These are phyloP conservation scores for Lytechinus pictus DNA, from an alignment of 35 echinoderm and acorn worm species.

Conservation along the genomic window DNA sequence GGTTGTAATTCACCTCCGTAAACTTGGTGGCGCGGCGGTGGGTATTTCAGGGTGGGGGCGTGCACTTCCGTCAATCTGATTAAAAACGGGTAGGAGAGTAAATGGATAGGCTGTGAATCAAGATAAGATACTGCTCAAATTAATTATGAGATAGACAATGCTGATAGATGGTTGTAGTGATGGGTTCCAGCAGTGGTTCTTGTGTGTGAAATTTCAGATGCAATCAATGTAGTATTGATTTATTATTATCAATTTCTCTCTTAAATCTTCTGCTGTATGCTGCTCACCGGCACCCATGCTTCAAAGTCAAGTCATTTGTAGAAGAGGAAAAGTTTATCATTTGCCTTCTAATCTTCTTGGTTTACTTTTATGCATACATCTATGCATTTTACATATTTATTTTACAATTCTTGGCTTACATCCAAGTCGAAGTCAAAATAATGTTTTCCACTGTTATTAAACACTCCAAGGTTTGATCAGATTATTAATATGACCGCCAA, in stretches of 20 bases:
- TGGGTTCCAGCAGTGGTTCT: neutral
- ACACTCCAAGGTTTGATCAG: neutral
- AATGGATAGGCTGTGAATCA: constrained; percentile 1
- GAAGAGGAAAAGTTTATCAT: neutral
- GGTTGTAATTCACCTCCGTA: constrained; percentile 10
- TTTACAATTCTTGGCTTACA: neutral
- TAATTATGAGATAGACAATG: neutral
- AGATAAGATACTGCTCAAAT: neutral
- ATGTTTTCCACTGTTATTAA: neutral
- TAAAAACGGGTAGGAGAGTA: neutral
- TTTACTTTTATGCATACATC: neutral
- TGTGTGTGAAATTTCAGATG: neutral
- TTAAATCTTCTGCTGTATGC: neutral
- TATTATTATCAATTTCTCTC: neutral
- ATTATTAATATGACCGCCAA: neutral
- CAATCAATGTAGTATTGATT: neutral
- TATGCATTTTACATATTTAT: neutral
- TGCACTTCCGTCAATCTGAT: neutral
- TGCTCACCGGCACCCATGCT: neutral
- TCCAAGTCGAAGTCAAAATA: neutral
- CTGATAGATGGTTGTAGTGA: neutral
- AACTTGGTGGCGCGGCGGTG: neutral
- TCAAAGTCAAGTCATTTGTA: neutral
- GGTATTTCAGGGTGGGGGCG: neutral
- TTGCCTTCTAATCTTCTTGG: neutral